A percentile compares a stretch with the other conserved stretches of the same genome.
These are phyloP conservation scores for Lepidochrysops patricia DNA, from an alignment of 2,888 invertebrate species.

Conservation along the genomic window DNA sequence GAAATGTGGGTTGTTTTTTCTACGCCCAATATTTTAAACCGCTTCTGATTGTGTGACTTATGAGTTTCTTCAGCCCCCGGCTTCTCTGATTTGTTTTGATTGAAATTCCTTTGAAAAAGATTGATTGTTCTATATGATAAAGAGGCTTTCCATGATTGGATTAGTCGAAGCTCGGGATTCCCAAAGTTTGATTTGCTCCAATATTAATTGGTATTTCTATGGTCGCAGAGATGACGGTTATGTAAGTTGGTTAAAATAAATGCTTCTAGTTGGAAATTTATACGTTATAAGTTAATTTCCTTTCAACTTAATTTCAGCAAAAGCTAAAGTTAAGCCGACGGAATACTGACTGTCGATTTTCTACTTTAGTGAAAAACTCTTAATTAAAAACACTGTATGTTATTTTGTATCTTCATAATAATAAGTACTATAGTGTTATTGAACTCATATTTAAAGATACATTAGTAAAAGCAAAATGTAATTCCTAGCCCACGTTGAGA, in stretches of 20 bases:
- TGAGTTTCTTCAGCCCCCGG: constrained; percentile 60
- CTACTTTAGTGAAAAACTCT: no score
- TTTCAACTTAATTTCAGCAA: no score
- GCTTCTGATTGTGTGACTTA: constrained; percentile 73
- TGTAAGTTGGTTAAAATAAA: neutral
- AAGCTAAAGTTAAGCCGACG: no score
- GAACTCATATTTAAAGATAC: constrained; percentile 13
- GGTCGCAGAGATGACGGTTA: neutral
- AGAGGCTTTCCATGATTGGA: constrained; percentile 63
- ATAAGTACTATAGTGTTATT: neutral
- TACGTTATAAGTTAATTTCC: neutral
- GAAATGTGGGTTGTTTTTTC: constrained; percentile 59
- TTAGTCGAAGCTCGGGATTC: constrained; percentile 46
- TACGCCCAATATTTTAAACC: constrained; percentile 60
- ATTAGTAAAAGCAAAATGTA: constrained; percentile 17
- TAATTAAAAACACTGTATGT: no score
- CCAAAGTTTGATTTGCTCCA: constrained; percentile 8
- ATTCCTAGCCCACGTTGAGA: constrained; percentile 28
- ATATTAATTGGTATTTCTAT: constrained; percentile 3
- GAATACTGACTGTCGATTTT: no score
- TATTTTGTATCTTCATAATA: neutral
- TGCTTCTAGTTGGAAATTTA: neutral
- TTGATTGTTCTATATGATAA: constrained; percentile 69
- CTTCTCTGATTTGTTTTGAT: constrained; percentile 70
- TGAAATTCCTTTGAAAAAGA: constrained; percentile 70